These are phyloP conservation scores for Conomelus anceps DNA, from an alignment of 2,888 invertebrate genomes.

Conservation along the genomic window DNA sequence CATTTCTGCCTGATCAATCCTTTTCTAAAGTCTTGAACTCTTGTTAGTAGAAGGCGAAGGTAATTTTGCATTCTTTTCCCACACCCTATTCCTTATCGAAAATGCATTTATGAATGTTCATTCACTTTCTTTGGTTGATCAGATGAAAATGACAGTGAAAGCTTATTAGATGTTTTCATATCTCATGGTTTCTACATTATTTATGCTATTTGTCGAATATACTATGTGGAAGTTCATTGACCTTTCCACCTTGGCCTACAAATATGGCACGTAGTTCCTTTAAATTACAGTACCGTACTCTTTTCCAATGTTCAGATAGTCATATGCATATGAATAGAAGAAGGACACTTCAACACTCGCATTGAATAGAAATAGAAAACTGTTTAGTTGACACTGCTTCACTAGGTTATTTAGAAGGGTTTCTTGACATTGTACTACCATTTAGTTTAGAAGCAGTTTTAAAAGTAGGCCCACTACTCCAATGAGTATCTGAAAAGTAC, in stretches of 20 bases:
- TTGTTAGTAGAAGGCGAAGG: neutral
- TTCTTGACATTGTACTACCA: neutral
- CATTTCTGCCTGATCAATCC: too few species aligned
- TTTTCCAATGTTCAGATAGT: neutral
- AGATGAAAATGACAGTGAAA: neutral
- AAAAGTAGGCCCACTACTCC: too few species aligned
- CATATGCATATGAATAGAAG: neutral
- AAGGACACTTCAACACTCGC: neutral
- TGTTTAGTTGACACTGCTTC: neutral
- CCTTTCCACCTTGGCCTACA: neutral
- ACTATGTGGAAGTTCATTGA: neutral
- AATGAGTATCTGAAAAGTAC: too few species aligned
- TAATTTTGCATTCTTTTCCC: neutral
- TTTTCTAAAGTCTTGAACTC: neutral
- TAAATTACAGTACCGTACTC: neutral
- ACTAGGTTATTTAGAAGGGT: neutral
- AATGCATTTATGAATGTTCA: neutral
- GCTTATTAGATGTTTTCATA: neutral
- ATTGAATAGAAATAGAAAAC: neutral
- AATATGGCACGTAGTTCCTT: neutral
- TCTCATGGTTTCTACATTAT: neutral
- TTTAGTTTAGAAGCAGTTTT: too few species aligned
- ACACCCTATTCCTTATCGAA: neutral
- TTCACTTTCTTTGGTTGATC: neutral
- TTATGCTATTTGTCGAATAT: neutral